A percentile compares a stretch with the other conserved stretches of the same genome.
phyloP scores from a whole-genome alignment of 2,797 vertebrate species.

The Muraenolepis orangiensis region DNA sequence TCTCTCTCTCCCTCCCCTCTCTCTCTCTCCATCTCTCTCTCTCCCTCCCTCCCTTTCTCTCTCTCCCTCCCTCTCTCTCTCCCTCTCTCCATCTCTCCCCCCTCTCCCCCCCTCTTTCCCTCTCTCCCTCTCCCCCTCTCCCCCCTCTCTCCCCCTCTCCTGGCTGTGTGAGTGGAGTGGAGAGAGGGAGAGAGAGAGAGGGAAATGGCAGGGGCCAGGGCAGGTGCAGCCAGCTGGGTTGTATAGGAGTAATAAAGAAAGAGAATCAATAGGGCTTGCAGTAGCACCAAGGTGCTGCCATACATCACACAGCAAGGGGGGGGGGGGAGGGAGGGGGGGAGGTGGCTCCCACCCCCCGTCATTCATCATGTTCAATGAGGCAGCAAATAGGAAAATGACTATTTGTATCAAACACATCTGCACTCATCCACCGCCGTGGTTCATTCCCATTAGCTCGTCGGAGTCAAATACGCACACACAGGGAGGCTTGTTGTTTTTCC shows the following conservation, averaged over 20 bases:
- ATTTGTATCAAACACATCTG: constrained; percentile 99
- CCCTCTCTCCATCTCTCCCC: background rate
- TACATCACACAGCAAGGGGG: constrained; percentile 99
- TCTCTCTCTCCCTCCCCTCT: background rate
- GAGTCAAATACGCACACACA: constrained; percentile 96
- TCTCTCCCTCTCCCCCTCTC: background rate
- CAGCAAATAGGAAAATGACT: constrained; percentile 99
- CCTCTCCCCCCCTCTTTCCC: constrained; percentile 7
- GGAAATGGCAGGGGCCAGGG: constrained; percentile 63
- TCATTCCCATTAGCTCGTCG: constrained; percentile 99
- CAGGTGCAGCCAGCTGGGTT: constrained; percentile 92
- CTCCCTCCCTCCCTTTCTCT: too few relatives aligned
- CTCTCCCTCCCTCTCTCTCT: too few relatives aligned
- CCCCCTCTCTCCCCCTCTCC: constrained; percentile 21
- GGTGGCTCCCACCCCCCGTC: constrained; percentile 99
- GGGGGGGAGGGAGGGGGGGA: too few relatives aligned
- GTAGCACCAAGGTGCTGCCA: constrained; percentile 99
- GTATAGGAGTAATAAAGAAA: constrained; percentile 99
- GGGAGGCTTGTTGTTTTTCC: too few relatives aligned
- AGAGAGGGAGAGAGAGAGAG: too few relatives aligned
- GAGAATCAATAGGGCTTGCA: constrained; percentile 99
- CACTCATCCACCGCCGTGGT: constrained; percentile 99
- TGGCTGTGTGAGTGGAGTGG: constrained; percentile 51
- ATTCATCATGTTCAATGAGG: constrained; percentile 99
- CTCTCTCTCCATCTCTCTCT: too few relatives aligned